Conservation (phyloP, 92 coral and sea anemone species). For the Phenganax marumi region DNA sequence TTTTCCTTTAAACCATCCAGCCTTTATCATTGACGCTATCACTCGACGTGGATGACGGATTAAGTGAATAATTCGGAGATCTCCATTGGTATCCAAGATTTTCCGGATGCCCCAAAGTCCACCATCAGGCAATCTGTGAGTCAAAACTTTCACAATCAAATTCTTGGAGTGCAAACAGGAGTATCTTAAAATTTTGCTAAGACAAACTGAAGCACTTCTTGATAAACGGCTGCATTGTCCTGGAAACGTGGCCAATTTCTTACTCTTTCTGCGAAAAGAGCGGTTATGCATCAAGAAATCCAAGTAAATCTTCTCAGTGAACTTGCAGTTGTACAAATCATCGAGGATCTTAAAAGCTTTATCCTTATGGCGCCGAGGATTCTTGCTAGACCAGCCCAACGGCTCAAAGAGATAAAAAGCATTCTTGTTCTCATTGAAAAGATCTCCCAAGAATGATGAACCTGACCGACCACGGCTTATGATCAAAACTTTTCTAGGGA, state of each 20-base stretch:
- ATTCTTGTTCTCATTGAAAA: conserved; percentile 2
- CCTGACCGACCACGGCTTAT: conserved; percentile 37
- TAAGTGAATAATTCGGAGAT: conserved; percentile 17
- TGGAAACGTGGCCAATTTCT: background rate
- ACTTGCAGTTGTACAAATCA: conserved; percentile 9
- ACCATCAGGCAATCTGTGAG: conserved; percentile 28
- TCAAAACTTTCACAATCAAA: conserved; percentile 5
- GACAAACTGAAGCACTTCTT: background rate
- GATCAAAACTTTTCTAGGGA: conserved; percentile 17
- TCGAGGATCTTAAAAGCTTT: conserved; percentile 12
- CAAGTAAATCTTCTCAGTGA: background rate
- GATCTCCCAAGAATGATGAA: conserved; percentile 31
- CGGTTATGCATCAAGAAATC: background rate
- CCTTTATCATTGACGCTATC: conserved; percentile 15
- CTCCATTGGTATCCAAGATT: conserved; percentile 7
- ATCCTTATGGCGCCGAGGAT: background rate
- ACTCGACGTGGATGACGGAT: conserved; percentile 36
- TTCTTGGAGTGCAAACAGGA: background rate
- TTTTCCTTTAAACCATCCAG: conserved; percentile 24
- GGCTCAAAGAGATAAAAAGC: conserved; percentile 34
- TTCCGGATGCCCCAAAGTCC: conserved; percentile 33
- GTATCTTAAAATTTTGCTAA: background rate
- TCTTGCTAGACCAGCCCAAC: background rate
- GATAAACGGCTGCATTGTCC: background rate
- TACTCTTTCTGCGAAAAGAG: background rate